Conservation (phyloP, 2,797 vertebrate species). For the Gastrophryne carolinensis region DNA sequence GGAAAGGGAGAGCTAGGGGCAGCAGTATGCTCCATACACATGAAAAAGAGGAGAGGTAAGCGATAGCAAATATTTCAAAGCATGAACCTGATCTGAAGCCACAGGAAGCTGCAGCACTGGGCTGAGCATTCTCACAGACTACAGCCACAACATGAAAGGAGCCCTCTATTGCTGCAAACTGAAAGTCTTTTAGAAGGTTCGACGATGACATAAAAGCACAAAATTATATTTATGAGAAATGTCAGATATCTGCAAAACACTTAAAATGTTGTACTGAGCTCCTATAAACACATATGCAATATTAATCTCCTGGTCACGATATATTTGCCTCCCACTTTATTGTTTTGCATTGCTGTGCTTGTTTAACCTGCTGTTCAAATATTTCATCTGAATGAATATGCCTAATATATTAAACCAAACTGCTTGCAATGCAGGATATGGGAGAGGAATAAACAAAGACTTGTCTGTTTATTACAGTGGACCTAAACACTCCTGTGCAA, state of each 20-base stretch:
- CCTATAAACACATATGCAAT: constrained; percentile 24
- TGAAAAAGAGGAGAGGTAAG: constrained; percentile 49
- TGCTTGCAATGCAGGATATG: neutral
- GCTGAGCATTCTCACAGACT: constrained; percentile 42
- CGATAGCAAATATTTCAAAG: constrained; percentile 53
- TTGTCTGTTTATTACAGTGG: neutral
- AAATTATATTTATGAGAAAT: constrained; percentile 18
- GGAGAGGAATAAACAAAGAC: neutral
- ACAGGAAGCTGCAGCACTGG: constrained; percentile 37
- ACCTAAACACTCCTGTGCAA: no score
- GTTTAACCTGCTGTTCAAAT: constrained; percentile 32
- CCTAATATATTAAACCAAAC: neutral
- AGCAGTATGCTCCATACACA: constrained; percentile 43
- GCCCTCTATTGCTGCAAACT: constrained; percentile 36
- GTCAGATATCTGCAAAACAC: constrained; percentile 19
- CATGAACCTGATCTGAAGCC: constrained; percentile 49
- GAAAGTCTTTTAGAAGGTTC: constrained; percentile 43
- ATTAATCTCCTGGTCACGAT: constrained; percentile 17
- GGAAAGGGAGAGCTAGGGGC: constrained; percentile 47
- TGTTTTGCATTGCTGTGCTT: constrained; percentile 18
- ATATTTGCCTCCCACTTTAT: constrained; percentile 7
- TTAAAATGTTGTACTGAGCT: neutral
- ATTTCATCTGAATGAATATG: constrained; percentile 22
- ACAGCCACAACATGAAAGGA: constrained; percentile 45
- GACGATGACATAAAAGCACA: neutral